Conservation (phyloP, 2,888 invertebrate genomes). For the Andrena chrysosceles region DNA sequence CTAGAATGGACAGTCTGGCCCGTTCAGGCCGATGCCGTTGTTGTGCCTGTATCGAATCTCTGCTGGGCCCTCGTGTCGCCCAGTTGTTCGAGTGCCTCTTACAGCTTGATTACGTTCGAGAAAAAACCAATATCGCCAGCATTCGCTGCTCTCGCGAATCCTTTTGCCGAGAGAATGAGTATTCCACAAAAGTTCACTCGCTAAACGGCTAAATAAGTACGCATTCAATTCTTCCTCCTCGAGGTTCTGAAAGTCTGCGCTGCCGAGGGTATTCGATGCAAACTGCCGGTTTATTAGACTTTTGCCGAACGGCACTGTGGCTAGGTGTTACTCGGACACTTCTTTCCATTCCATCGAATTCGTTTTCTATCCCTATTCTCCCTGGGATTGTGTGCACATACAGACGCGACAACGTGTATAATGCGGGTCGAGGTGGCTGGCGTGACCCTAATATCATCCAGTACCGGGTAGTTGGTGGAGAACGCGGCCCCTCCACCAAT, state of each 20-base stretch:
- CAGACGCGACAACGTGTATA: slow-evolving; percentile 72
- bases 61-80: slow-evolving; percentile 37
- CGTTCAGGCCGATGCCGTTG: slow-evolving; percentile 4
- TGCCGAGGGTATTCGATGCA: slow-evolving; percentile 19
- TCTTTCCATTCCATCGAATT: slow-evolving; percentile 17
- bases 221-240: background rate
- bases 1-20: slow-evolving; percentile 7
- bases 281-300: slow-evolving; percentile 67
- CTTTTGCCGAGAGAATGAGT: background rate
- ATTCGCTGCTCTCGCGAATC: slow-evolving; percentile 19
- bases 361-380: slow-evolving; percentile 44
- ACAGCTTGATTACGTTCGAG: slow-evolving; percentile 50
- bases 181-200: background rate
- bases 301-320: slow-evolving; percentile 28
- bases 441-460: slow-evolving; percentile 70
- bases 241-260: background rate
- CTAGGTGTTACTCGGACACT: slow-evolving; percentile 63
- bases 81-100: slow-evolving; percentile 39
- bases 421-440: slow-evolving; percentile 60
- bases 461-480: background rate
- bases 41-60: slow-evolving; percentile 50
- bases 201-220: background rate
- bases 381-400: slow-evolving; percentile 62
- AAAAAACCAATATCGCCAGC: slow-evolving; percentile 35
- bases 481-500: slow-evolving; percentile 67